Base-by-base conservation (phyloP, 2,113 vertebrate genomes). In the Dicentrarchus labrax region DNA sequence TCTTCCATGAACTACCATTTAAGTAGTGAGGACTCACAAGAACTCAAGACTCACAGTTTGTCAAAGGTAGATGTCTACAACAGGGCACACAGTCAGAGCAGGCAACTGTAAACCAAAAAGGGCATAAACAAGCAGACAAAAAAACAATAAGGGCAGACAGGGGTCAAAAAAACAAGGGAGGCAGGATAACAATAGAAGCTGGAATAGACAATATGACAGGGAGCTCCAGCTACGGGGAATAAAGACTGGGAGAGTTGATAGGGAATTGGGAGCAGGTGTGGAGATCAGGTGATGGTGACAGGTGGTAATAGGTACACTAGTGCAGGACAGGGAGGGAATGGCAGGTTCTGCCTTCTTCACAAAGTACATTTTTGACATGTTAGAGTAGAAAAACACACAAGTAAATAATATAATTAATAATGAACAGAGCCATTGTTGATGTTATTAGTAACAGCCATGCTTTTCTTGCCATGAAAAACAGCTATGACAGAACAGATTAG, bases 201-300 rank as follows among this genome's bases (percentile, higher is more conserved):
- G 39, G n/a, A 7, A 39, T 19, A 15, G 13, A 59, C 41, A n/a
- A 56, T 4, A 24, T 43, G 41, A 59, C 65, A 57, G 39, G 62
- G 62, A 77, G 39, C 13, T 30, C 11, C 0, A 21, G 30, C 43
- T 71, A 13, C n/a, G 2, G 17, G 3, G 30, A 36, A 47, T 7
- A 24, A 41, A 41, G 30, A 21, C 45, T 62, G 59, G 30, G 48
- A 59, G 2, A 53, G 45, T n/a, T 53, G 6, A 75, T 67, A 73
- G 43, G 54, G 68, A 50, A 36, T 36, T 61, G 24, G 22, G 1
- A 65, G 71, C 51, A 36, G 65, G 15, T 73, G 70, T 45, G 21
- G 41, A 76, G 19, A 56, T 62, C n/a, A 61, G 59, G 36, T 50
- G 39, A 62, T 68, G 51, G 56, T 22, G 21, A 77, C 75, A 77